Evolutionary conservation across 2,888 invertebrate genomes (phyloP).

Genomic region (Parelbella ahira): DNA sequence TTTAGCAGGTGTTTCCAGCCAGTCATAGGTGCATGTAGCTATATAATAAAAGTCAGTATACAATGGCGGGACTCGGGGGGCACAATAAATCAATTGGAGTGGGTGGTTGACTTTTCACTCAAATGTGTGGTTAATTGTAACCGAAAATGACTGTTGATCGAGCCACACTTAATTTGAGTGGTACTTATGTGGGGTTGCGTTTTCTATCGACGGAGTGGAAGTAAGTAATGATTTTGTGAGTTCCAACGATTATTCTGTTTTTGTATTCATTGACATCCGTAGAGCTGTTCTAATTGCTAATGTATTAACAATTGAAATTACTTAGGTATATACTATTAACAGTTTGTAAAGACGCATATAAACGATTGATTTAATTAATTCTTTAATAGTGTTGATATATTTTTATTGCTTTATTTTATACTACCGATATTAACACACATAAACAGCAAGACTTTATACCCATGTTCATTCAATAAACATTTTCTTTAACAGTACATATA

Average conservation of each 20-base stretch:
- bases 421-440: too few species aligned
- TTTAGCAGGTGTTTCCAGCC: slow-evolving; percentile 37
- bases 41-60: slow-evolving; percentile 57
- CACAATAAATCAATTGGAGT: slow-evolving; percentile 81
- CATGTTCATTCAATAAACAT: too few species aligned
- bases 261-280: slow-evolving; percentile 22
- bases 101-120: slow-evolving; percentile 81
- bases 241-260: slow-evolving; percentile 66
- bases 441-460: too few species aligned
- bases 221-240: slow-evolving; percentile 66
- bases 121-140: slow-evolving; percentile 81
- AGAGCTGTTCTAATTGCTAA: too few species aligned
- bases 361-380: too few species aligned
- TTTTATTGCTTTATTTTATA: too few species aligned
- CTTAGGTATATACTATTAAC: too few species aligned
- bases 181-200: slow-evolving; percentile 65
- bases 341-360: too few species aligned
- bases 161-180: slow-evolving; percentile 80
- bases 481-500: too few species aligned
- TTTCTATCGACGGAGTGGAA: slow-evolving; percentile 49
- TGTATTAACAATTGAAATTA: too few species aligned
- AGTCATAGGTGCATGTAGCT: slow-evolving; percentile 31
- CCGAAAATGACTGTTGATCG: slow-evolving; percentile 81
- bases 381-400: too few species aligned
- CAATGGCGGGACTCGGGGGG: slow-evolving; percentile 75